Evolutionary conservation across 2,113 vertebrate genomes (phyloP).

Genomic region (Mystacornis crossleyi): DNA sequence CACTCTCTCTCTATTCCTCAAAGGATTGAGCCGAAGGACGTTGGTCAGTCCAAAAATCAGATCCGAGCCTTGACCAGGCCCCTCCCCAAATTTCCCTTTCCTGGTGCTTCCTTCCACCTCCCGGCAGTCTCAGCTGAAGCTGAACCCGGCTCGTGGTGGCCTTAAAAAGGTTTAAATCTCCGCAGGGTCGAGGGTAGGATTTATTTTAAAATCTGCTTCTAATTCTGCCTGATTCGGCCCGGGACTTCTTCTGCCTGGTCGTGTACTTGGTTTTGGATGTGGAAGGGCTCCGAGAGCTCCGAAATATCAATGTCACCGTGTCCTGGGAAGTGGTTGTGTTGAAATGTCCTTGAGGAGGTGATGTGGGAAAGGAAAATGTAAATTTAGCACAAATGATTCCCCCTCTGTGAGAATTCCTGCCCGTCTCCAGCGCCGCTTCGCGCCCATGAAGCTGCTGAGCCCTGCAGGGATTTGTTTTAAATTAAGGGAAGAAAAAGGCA

Average conservation of each 20-base stretch:
- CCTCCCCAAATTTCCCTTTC: not conserved
- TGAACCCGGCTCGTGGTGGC: not conserved
- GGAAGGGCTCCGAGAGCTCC: not conserved
- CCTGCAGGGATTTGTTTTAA: not conserved
- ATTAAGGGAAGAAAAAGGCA: not conserved
- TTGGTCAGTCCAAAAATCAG: accelerated
- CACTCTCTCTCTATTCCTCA: accelerated
- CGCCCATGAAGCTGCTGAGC: not conserved
- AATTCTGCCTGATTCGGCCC: not conserved
- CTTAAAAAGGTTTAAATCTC: not conserved
- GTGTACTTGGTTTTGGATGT: accelerated
- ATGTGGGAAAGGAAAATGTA: not conserved
- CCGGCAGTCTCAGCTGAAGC: not conserved
- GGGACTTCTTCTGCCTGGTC: accelerated
- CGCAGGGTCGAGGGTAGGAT: not conserved
- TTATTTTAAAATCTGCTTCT: not conserved
- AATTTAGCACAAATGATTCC: not conserved
- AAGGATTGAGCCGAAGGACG: accelerated
- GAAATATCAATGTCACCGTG: accelerated
- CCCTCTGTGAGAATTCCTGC: no score
- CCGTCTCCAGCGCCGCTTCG: not conserved
- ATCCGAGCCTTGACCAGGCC: not conserved
- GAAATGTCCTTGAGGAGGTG: not conserved
- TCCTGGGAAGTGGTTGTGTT: accelerated
- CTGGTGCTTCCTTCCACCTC: not conserved